Conservation (phyloP, 2,888 invertebrate species). For the Eurytoma adleriae region DNA sequence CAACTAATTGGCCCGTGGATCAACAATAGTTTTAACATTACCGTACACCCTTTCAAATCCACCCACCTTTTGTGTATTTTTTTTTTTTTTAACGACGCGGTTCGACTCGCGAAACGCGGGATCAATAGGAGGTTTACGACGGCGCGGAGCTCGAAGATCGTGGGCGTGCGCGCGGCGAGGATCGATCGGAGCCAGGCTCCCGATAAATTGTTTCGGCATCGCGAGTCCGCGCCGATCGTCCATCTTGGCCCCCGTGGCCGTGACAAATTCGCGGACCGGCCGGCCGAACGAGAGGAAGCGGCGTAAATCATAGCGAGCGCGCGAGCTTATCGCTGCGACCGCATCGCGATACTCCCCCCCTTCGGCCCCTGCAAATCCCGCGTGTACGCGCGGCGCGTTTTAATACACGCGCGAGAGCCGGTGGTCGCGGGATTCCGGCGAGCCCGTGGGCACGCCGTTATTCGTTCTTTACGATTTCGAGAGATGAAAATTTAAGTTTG, state of each 20-base stretch:
- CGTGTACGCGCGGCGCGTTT: conserved; percentile 23
- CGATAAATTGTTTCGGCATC: conserved; percentile 53
- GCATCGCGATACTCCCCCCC: conserved; percentile 1
- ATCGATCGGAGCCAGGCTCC: conserved; percentile 12
- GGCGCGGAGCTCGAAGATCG: not conserved
- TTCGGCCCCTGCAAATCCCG: conserved; percentile 29
- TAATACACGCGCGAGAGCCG: conserved; percentile 20
- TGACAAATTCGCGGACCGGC: conserved; percentile 44
- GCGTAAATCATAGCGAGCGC: conserved; percentile 39
- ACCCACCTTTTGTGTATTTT: not conserved
- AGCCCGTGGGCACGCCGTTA: not conserved
- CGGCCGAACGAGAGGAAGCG: conserved; percentile 13
- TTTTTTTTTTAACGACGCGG: not conserved
- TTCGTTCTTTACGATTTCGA: too few relatives aligned
- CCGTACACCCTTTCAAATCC: not conserved
- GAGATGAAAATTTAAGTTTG: too few relatives aligned
- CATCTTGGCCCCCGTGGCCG: conserved; percentile 41
- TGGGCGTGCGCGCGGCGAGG: not conserved
- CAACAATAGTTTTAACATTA: conserved; percentile 18
- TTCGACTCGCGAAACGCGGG: not conserved
- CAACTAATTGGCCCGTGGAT: conserved; percentile 37
- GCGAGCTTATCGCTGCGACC: conserved; percentile 42
- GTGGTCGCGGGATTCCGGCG: not conserved
- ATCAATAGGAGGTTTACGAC: not conserved
- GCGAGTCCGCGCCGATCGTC: conserved; percentile 24